Evolutionary conservation across 2,888 invertebrate genomes (phyloP), one percentile per base, ranked within the genome.

Genomic region (Gymnoscelis rufifasciata): DNA sequence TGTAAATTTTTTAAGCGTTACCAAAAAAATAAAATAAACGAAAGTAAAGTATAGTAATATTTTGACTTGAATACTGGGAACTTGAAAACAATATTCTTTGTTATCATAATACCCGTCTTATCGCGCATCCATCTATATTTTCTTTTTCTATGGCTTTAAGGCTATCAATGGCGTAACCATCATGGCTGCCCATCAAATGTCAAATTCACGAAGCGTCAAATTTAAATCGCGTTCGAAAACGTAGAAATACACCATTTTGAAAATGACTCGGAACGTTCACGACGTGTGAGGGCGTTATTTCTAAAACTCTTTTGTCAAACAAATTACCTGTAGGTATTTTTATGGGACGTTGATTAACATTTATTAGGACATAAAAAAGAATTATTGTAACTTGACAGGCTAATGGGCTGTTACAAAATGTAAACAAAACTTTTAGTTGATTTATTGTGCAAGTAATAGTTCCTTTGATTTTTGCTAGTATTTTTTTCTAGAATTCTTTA

Each of bases 181-280:
- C 5, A 19, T 19, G 19, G 19, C 19, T 2, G 19, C 5, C 15
- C 1, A 31, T 31, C 33, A 19, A 33, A 10, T 10, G 6, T 14
- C 13, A 15, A 31, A 2, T 23, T 14, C 29, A 44, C 30, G 38
- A 27, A 23, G 26, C 49, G 35, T 38, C 12, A 42, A 13, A 24
- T 47, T 55, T 52, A 59, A 56, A 62, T 66, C 51, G 59, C 65
- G 65, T 64, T 64, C 54, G 55, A 62, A 56, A 68, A 71, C 72
- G 62, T 59, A 54, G 49, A 56, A 62, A 61, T 54, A 54, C 57
- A 56, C 38, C 49, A 46, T 59, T 44, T 11, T 47, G 6, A 14
- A 14, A 42, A 41, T 43, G 44, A 35, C 10, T 31, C 43, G 41
- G 37, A n/a, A 35, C 31, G 31, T 23, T 35, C 46, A 7, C 49